Evolutionary conservation across 1,140 invertebrate species (phyloP).

Genomic region (Maniola jurtina): DNA sequence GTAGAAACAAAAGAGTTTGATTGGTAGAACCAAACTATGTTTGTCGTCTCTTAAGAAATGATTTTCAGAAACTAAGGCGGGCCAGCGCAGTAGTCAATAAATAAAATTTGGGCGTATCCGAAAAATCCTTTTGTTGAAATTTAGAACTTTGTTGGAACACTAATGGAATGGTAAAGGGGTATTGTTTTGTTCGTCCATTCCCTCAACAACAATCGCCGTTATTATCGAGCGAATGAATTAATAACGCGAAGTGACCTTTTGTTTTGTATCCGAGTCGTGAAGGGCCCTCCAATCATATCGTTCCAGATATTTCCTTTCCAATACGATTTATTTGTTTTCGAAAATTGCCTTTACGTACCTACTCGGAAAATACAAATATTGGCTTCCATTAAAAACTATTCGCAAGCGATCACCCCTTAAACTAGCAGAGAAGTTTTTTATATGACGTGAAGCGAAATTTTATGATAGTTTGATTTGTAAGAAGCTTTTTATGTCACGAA

Average conservation of each 20-base stretch:
- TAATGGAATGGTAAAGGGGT: neutral
- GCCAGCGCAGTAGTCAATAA: too few relatives aligned
- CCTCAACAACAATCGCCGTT: neutral
- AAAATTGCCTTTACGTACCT: slow-evolving; percentile 7
- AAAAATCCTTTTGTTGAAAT: too few relatives aligned
- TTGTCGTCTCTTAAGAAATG: too few relatives aligned
- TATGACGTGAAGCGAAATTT: too few relatives aligned
- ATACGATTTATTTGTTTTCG: slow-evolving; percentile 19
- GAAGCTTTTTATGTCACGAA: too few relatives aligned
- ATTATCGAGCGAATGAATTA: slow-evolving; percentile 5
- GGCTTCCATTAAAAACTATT: slow-evolving; percentile 15
- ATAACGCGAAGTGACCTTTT: slow-evolving; percentile 20
- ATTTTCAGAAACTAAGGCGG: too few relatives aligned
- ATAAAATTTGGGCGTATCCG: too few relatives aligned
- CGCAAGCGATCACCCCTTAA: neutral
- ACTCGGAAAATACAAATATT: slow-evolving; percentile 15
- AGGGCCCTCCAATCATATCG: slow-evolving; percentile 20
- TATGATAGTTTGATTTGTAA: too few relatives aligned
- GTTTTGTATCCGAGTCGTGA: slow-evolving; percentile 15
- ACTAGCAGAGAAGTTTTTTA: neutral
- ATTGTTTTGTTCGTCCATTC: neutral
- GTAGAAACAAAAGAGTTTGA: too few relatives aligned
- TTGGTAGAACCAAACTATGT: too few relatives aligned
- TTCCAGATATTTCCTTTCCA: slow-evolving; percentile 21
- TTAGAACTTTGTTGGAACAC: too few relatives aligned